phyloP scores from a whole-genome alignment of 2,888 invertebrate species.

The Salticus scenicus region DNA sequence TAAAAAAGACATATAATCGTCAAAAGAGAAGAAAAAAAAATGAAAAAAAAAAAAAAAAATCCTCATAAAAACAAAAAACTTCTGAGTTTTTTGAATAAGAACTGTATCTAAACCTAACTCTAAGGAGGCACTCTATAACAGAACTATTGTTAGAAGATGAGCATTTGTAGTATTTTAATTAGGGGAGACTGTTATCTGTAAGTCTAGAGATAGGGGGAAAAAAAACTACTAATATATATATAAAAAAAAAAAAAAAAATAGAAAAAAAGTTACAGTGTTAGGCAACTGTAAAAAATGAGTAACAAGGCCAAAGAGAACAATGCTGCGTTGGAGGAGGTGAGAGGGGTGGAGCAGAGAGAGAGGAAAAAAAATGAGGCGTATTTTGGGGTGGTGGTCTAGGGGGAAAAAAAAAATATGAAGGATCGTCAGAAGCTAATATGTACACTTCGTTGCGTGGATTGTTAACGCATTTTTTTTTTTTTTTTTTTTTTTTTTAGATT shows the following conservation, averaged over 20 bases:
- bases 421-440: not conserved
- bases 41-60: not conserved
- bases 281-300: not conserved
- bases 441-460: not conserved
- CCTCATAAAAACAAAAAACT: not conserved
- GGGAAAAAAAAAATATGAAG: not conserved
- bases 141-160: conserved; percentile 18
- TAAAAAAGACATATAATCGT: not conserved
- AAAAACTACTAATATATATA: too few relatives aligned
- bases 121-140: conserved; percentile 46
- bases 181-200: conserved; percentile 46
- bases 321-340: not conserved
- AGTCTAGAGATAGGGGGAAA: not conserved
- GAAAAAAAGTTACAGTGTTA: not conserved
- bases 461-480: not conserved
- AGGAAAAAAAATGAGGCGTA: not conserved
- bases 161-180: conserved; percentile 58
- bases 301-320: not conserved
- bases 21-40: not conserved
- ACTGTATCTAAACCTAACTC: conserved; percentile 36
- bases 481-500: not conserved
- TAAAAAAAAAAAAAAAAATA: too few relatives aligned
- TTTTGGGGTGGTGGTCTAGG: not conserved
- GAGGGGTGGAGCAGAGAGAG: not conserved
- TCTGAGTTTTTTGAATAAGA: conserved; percentile 13